Evolutionary conservation across 2,888 invertebrate species (phyloP).

Genomic region (Coelinius sp.): DNA sequence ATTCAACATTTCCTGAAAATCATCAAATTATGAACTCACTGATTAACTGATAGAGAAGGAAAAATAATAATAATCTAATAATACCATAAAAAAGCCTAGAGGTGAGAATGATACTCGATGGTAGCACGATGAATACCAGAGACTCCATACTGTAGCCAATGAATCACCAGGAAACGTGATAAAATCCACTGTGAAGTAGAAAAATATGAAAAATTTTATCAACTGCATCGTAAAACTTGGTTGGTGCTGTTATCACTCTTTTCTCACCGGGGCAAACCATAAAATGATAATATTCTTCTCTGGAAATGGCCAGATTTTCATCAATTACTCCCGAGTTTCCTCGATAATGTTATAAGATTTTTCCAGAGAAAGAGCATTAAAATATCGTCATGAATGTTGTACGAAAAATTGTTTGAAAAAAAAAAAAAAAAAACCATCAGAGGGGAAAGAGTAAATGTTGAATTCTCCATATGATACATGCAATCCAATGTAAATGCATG

Average conservation of each 20-base stretch:
- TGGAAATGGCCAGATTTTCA: not conserved
- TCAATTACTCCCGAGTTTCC: not conserved
- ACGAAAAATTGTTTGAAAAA: not conserved
- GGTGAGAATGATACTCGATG: not conserved
- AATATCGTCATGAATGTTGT: not conserved
- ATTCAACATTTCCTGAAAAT: too few species aligned
- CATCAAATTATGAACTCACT: not conserved
- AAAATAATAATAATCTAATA: not conserved
- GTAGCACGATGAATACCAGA: not conserved
- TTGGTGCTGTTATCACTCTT: not conserved
- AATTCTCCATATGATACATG: slow-evolving; percentile 5
- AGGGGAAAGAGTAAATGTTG: not conserved
- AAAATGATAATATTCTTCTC: slow-evolving; percentile 3
- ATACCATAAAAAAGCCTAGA: not conserved
- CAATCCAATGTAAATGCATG: slow-evolving; percentile 17
- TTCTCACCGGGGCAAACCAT: not conserved
- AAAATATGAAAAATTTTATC: slow-evolving; percentile 9
- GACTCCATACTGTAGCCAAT: slow-evolving; percentile 1
- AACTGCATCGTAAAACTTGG: slow-evolving; percentile 4
- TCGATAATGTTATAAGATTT: not conserved
- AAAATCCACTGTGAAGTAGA: slow-evolving; percentile 2
- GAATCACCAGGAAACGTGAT: not conserved
- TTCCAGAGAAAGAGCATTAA: not conserved
- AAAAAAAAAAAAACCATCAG: not conserved
- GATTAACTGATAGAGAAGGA: not conserved